Evolutionary conservation across 1,140 invertebrate genomes (phyloP), one percentile per base, ranked within the genome.

Genomic region (Drosophila tsacasi): DNA sequence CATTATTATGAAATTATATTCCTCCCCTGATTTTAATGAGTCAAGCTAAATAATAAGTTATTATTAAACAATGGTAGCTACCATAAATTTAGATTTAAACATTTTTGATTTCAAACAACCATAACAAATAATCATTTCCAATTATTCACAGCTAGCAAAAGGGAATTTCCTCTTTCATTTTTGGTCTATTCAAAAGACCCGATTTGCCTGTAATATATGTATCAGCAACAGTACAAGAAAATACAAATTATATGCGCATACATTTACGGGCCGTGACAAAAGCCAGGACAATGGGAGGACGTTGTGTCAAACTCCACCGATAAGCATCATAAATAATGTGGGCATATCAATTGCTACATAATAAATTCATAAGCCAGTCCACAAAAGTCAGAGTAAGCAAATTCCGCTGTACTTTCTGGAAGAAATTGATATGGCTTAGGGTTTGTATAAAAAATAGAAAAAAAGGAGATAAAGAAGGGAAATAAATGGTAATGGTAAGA

Each of bases 241-340:
- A 68, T 76, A 50, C 54, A 64, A 73, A 76, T 72, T 74, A 50
- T 72, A 64, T 69, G 68, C 46, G 68, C 76, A 79, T 79, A 79
- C 58, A 79, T 79, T 79, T 73, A 8, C 42, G 21, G 44, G 59
- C 59, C 76, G 72, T 77, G 81, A 77, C 81, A 84, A 83, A 71
- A 57, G 50, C 62, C 66, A 73, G 67, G 67, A 84, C 77, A 54
- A 68, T 49, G 42, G 40, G 1, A 54, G 52, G 46, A 13, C 37
- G 46, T 64, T 75, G 62, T 63, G 76, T 71, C 83, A 58, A 65
- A 35, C 60, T 73, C 46, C 32, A 46, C 47, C 63, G 67, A 74
- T 81, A 71, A 60, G 67, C 40, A 74, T 81, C 82, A 85, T 84
- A 85, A 85, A 84, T 84, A 85, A 85, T 78, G 75, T 44, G 37